These are phyloP conservation scores for Amblyteles armatorius DNA, from an alignment of 2,888 invertebrate genomes.

Conservation along the genomic window DNA sequence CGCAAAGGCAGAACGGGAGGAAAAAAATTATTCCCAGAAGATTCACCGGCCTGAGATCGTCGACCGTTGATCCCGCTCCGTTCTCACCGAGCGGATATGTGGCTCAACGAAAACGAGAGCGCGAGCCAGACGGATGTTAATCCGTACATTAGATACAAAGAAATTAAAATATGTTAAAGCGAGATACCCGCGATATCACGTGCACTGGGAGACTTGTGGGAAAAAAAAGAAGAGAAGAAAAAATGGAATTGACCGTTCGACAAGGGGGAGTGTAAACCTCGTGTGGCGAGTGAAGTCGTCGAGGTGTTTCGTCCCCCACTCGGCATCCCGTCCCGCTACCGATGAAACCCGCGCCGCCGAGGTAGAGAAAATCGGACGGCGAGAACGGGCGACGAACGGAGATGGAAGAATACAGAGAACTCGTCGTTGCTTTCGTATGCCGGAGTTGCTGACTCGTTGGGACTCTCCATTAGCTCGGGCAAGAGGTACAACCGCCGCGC, in stretches of 20 bases:
- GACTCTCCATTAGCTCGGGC: conserved; percentile 51
- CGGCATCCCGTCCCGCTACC: conserved; percentile 40
- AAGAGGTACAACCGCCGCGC: conserved; percentile 42
- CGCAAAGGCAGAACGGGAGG: not conserved
- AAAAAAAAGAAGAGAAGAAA: conserved; percentile 18
- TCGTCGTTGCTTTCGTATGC: conserved; percentile 38
- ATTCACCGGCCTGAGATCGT: not conserved
- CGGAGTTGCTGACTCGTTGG: conserved; percentile 59
- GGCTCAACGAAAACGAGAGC: conserved; percentile 25
- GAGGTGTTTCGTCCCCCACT: conserved; percentile 15
- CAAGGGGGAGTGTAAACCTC: conserved; percentile 61
- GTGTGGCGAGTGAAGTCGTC: conserved; percentile 62
- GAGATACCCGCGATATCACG: conserved; percentile 64
- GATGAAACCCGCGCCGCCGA: not conserved
- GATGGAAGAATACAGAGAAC: not conserved
- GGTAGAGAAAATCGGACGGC: not conserved
- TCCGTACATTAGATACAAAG: conserved; percentile 2
- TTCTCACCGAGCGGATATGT: conserved; percentile 10
- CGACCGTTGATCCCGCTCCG: not conserved
- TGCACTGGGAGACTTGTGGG: conserved; percentile 68
- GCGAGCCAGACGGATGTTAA: conserved; percentile 3
- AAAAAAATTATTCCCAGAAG: not conserved
- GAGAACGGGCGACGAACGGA: conserved; percentile 1
- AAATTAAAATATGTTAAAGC: not conserved
- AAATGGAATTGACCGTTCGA: conserved; percentile 56